Evolutionary conservation across 2,113 vertebrate genomes (phyloP), one percentile per base, ranked within the genome.

Genomic region (Oncorhynchus kisutch): DNA sequence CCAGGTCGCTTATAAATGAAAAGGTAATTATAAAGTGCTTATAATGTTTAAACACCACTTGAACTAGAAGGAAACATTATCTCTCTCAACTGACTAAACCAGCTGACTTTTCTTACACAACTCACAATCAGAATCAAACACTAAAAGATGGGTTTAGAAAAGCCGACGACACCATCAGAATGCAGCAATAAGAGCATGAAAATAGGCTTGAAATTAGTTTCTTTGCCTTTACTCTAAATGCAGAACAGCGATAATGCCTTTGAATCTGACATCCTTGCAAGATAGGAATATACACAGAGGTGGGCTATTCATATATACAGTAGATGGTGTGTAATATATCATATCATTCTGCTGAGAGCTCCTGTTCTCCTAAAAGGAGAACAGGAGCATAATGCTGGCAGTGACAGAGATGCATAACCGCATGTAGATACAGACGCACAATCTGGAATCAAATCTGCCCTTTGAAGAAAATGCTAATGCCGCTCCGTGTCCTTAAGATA

Each of bases 11-110:
- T 64, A 11, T 11, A 24, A 64, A 22, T 64, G 18, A n/a, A 64
- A 62, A 71, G 79, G 76, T 86, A 86, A 88, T 88, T 82, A 78
- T 87, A 7, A 62, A 64, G 54, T n/a, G 62, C 77, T 74, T 76
- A 81, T 81, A 69, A 66, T 78, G 81, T 85, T 87, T 84, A 78
- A 8, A 34, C 73, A 78, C 80, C 79, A 81, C 80, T 82, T 82
- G 7, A 64, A 74, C 70, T 60, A 81, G 74, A 86, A 45, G 9
- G 39, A 9, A 81, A 86, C 85, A 86, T 86, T 80, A 57, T 77
- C 70, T 29, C 67, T 81, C 60, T 82, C 70, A 83, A 82, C 80
- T 62, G 78, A 77, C 82, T 86, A 81, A 88, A 86, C 86, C 65
- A 60, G 78, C 70, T 8, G 11, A 25, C 29, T 16, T 78, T 62